Base-by-base conservation (phyloP, 2,797 vertebrate species). In the Tinamus major region DNA sequence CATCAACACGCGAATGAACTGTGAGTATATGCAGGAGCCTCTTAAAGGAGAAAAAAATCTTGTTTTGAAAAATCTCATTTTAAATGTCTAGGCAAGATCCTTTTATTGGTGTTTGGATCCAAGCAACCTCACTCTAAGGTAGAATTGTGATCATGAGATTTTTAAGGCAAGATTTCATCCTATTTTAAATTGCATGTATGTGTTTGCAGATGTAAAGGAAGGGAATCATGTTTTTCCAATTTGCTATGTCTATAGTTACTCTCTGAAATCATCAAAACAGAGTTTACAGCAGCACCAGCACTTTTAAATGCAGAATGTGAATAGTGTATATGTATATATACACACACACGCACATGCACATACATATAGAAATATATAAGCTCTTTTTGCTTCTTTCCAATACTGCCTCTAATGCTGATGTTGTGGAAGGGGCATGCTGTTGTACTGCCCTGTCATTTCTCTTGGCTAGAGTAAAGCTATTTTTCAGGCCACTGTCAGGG, bases 51-150 rank as follows among this genome's bases (percentile, higher is more conserved):
- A 35, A 51, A 41, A 51, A 35, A 35, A 35, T 35, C 35, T n/a
- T n/a, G n/a, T n/a, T n/a, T n/a, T n/a, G n/a, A 65, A 20, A 24
- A 6, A 4, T 21, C 13, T 1, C 0, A 11, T 23, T 13, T 53
- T 29, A 79, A 79, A 85, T 62, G 20, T 72, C 63, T 55, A 51
- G 29, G 10, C 12, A 71, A 77, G 19, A 4, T 62, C 29, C 10
- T 70, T 88, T 77, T 56, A 31, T 9, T 85, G 19, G 3, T 68
- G 7, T 53, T 92, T 2, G 1, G 67, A 70, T 67, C 7, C 29
- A 70, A 90, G 33, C 3, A 49, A 49, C 6, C 3, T 26, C 26
- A 64, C 10, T 53, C 15, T 21, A 61, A 14, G 6, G 12, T 2
- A 42, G 26, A 90, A 6, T 2, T 61, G 5, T 27, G 79, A 75